A percentile compares a stretch with the other conserved stretches of the same genome.
Evolutionary conservation across 2,797 vertebrate species (phyloP).

Genomic region (Pterois miles): DNA sequence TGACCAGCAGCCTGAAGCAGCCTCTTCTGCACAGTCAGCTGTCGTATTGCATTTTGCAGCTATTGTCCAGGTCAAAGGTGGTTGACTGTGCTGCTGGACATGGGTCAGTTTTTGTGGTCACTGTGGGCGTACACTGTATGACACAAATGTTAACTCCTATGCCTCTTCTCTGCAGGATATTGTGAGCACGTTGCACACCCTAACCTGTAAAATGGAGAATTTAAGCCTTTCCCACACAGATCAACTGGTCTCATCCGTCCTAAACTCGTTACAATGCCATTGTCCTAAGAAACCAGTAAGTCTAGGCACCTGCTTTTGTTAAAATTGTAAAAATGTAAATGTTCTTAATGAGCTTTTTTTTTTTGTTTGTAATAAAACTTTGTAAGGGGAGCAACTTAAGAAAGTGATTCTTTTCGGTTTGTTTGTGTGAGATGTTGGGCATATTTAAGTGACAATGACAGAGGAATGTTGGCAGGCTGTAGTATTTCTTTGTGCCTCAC

Average conservation of each 20-base stretch:
- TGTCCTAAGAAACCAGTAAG: constrained; percentile 59
- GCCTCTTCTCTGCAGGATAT: constrained; percentile 38
- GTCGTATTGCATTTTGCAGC: neutral
- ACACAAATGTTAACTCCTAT: neutral
- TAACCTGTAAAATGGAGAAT: constrained; percentile 58
- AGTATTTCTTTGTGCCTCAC: neutral
- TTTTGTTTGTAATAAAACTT: neutral
- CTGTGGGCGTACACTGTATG: neutral
- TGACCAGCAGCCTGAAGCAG: neutral
- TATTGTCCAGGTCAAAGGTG: neutral
- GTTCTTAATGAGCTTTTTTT: neutral
- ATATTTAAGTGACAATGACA: neutral
- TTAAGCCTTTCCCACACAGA: neutral
- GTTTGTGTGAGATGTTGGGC: neutral
- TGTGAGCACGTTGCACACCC: constrained; percentile 20
- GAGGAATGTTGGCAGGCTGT: constrained; percentile 42
- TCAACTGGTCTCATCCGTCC: fast-evolving
- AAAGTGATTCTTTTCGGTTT: neutral
- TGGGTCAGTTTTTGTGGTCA: neutral
- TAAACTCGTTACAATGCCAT: neutral
- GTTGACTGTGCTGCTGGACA: neutral
- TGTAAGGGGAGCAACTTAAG: neutral
- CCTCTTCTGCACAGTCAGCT: neutral
- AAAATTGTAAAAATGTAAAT: neutral
- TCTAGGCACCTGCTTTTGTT: neutral